Base-by-base conservation (phyloP, 2,888 invertebrate species). In the Girardia tigrina region DNA sequence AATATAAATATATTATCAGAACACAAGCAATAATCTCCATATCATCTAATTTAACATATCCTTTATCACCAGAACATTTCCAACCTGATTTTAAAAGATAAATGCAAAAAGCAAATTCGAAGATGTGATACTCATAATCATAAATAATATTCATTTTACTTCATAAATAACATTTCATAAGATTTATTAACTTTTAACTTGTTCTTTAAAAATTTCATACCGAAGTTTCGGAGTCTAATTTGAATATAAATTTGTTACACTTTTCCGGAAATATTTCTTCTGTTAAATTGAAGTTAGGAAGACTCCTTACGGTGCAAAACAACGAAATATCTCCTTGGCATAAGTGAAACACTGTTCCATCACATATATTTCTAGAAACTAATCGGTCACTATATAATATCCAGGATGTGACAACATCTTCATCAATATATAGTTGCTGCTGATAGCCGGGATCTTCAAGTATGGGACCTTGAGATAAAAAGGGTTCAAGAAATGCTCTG, bases 401-500 rank as follows among this genome's bases (percentile, higher is more conserved):
- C 74, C 74, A 74, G 14, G 74, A 27, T 56, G 56, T 82, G 81
- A 73, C 81, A 81, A 76, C 82, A 81, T 56, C 56, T 12, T 56
- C 56, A 56, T 56, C 56, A 16, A 56, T 56, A 82, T 94, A 94
- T 26, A 72, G 76, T 28, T 79, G 77, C 23, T 78, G 78, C 56
- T 78, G 29, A 29, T 29, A 28, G 20, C 29, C 29, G 28, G 76
- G 70, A 36, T 77, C 71, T 28, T 81, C 80, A 72, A 83, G 80
- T 23, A 83, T 81, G 0, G 93, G 91, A 0, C 90, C 89, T 79
- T 91, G 89, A 0, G 89, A 88, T 23, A 97, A 87, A 86, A 93
- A 98, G 0, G 91, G 91, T 82, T 97, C 94, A 0, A 98, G 87
- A 85, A 98, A 98, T 8, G 95, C 91, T 75, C 91, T 88, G 0